These are phyloP conservation scores for Poecilia gillii DNA, from an alignment of 2,797 vertebrate species.

Conservation along the genomic window DNA sequence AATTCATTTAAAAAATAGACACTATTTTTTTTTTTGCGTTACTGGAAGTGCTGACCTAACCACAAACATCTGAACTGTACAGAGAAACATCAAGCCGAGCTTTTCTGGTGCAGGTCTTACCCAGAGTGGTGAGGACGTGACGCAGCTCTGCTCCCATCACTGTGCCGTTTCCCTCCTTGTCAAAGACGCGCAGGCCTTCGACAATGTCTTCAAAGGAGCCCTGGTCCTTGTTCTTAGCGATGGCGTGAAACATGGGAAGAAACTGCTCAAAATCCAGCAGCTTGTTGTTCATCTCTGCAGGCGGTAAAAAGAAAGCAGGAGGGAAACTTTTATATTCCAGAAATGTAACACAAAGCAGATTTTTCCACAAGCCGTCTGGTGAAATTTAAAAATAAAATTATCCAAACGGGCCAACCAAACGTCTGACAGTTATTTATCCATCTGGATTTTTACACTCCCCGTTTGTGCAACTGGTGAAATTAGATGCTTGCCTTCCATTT, in stretches of 20 bases:
- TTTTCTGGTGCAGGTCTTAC: slow-evolving; percentile 66
- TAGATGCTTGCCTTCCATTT: slow-evolving; percentile 81
- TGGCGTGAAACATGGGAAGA: slow-evolving; percentile 92
- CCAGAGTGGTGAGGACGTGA: slow-evolving; percentile 92
- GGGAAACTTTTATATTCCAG: not conserved
- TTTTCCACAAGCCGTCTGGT: not conserved
- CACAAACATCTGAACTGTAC: not conserved
- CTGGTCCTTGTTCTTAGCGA: slow-evolving; percentile 95
- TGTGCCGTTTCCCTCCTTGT: slow-evolving; percentile 94
- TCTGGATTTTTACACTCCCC: not conserved
- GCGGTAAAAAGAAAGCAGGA: not conserved
- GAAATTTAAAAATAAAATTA: not conserved
- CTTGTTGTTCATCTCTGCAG: slow-evolving; percentile 90
- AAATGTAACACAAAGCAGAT: not conserved
- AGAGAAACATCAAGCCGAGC: not conserved
- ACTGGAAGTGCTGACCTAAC: not conserved
- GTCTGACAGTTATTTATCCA: not conserved
- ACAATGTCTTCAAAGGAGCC: slow-evolving; percentile 92
- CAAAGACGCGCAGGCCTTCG: slow-evolving; percentile 91
- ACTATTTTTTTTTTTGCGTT: not conserved
- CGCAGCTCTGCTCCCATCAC: slow-evolving; percentile 95
- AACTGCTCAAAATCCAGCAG: slow-evolving; percentile 93
- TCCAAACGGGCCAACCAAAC: not conserved
- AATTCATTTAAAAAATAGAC: not conserved
- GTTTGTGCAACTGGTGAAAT: not conserved